Conservation (phyloP, 2,113 vertebrate genomes). For the Seriola rivoliana region DNA sequence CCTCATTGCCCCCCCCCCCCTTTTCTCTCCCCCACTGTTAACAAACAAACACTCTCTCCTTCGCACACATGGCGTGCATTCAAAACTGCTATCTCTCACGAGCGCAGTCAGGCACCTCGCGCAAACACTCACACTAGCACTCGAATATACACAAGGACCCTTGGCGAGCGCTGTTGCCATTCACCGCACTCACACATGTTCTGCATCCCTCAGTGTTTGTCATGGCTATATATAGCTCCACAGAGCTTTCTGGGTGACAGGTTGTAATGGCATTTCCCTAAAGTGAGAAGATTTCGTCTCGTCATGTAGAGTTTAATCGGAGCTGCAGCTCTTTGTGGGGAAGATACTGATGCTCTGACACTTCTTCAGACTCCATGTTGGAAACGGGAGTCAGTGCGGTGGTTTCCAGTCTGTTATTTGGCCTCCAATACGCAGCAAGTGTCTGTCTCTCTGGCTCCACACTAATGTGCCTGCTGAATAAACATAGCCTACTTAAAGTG, state of each 20-base stretch:
- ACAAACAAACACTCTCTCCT: slow-evolving; percentile 60
- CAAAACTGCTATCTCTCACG: slow-evolving; percentile 57
- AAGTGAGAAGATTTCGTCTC: slow-evolving; percentile 41
- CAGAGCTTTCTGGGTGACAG: slow-evolving; percentile 45
- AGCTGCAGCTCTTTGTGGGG: neutral
- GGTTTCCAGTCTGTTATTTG: slow-evolving; percentile 22
- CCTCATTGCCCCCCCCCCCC: neutral
- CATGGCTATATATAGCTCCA: slow-evolving; percentile 68
- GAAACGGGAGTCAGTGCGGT: neutral
- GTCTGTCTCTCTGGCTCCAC: slow-evolving; percentile 48
- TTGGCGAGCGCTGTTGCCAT: slow-evolving; percentile 21
- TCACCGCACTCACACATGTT: slow-evolving; percentile 68
- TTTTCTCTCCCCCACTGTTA: slow-evolving; percentile 38
- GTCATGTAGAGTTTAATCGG: neutral
- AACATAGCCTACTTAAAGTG: slow-evolving; percentile 66
- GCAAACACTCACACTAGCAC: slow-evolving; percentile 59
- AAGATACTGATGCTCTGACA: neutral
- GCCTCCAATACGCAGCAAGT: slow-evolving; percentile 32
- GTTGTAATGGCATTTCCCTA: slow-evolving; percentile 45
- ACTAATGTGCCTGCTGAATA: slow-evolving; percentile 62
- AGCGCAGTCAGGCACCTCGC: slow-evolving; percentile 41
- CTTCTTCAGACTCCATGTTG: slow-evolving; percentile 7
- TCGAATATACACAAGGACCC: slow-evolving; percentile 16
- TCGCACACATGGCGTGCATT: slow-evolving; percentile 55
- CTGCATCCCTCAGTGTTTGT: slow-evolving; percentile 60